Percentiles rank a stretch among this genome's conserved stretches.
Evolutionary conservation across 1,140 invertebrate genomes (phyloP).

Genomic region (Stegodyphus mimosarum): DNA sequence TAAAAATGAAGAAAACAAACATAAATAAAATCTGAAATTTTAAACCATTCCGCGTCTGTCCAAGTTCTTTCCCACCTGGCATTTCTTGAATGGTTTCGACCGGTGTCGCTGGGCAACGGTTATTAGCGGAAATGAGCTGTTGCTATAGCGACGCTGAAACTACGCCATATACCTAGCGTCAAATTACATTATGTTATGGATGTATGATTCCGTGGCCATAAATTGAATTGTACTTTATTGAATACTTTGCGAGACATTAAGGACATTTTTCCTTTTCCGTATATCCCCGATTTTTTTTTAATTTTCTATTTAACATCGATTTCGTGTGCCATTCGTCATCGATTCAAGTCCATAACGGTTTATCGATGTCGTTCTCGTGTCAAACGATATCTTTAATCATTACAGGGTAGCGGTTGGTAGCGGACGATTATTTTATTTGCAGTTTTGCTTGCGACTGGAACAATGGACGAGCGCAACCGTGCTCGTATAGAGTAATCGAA

Average conservation of each 20-base stretch:
- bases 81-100: constrained; percentile 54
- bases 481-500: not conserved
- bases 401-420: not conserved
- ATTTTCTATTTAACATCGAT: constrained; percentile 45
- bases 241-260: constrained; percentile 58
- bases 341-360: constrained; percentile 34
- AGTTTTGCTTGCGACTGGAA: not conserved
- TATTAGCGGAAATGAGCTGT: constrained; percentile 59
- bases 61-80: constrained; percentile 41
- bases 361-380: constrained; percentile 43
- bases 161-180: constrained; percentile 55
- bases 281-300: constrained; percentile 32
- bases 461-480: not conserved
- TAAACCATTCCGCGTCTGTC: constrained; percentile 47
- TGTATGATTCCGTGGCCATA: constrained; percentile 50
- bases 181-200: constrained; percentile 57
- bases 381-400: constrained; percentile 57
- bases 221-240: constrained; percentile 59
- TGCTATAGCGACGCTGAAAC: constrained; percentile 50
- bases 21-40: constrained; percentile 42
- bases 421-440: constrained; percentile 7
- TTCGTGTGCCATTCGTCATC: constrained; percentile 42
- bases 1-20: constrained; percentile 8
- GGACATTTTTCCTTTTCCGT: constrained; percentile 37
- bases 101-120: constrained; percentile 44